Conservation (phyloP, 2,797 vertebrate genomes). For the Acipenser transmontanus region DNA sequence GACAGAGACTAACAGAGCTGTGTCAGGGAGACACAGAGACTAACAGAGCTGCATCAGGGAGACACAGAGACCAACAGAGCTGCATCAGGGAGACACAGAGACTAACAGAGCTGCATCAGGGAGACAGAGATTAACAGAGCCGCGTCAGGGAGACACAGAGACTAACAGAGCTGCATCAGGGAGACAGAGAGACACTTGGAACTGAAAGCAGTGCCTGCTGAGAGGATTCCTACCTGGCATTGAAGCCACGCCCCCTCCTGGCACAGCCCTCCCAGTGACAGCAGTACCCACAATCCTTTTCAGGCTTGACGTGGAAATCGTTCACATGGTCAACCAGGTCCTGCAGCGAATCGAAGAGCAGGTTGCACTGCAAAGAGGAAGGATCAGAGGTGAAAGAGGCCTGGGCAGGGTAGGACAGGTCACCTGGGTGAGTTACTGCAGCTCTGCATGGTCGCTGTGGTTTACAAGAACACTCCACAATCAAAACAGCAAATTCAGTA, state of each 20-base stretch:
- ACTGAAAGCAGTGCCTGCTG: background rate
- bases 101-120: background rate
- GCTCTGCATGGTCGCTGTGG: too few relatives aligned
- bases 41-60: too few relatives aligned
- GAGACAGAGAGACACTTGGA: background rate
- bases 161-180: background rate
- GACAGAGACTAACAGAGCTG: background rate
- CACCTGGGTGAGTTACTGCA: background rate
- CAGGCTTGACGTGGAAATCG: conserved; percentile 89
- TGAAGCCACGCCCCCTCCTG: conserved; percentile 90
- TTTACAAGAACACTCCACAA: too few relatives aligned
- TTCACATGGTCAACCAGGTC: conserved; percentile 95
- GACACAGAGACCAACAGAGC: conserved; percentile 26
- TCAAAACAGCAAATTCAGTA: too few relatives aligned
- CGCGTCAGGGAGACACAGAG: background rate
- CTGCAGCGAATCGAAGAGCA: conserved; percentile 90
- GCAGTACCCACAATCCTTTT: conserved; percentile 92
- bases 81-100: conserved; percentile 30
- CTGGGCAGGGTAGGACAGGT: background rate
- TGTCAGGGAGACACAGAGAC: background rate
- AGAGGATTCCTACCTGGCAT: conserved; percentile 70
- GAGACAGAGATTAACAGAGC: background rate
- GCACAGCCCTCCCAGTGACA: conserved; percentile 97
- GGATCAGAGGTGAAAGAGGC: conserved; percentile 9
- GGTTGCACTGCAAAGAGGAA: conserved; percentile 72